Conservation (phyloP, 2,113 vertebrate genomes). For the Dinomys branickii region DNA sequence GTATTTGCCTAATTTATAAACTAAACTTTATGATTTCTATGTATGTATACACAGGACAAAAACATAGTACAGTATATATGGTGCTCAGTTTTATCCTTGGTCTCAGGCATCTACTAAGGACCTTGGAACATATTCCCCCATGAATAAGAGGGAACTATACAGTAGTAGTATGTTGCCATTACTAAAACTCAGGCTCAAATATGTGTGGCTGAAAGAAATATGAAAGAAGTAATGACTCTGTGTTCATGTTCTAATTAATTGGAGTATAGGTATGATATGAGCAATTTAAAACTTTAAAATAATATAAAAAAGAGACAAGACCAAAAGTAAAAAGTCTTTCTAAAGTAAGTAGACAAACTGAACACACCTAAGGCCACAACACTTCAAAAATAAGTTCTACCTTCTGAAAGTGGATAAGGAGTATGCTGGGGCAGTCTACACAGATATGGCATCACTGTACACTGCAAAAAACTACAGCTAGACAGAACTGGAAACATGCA, state of each 20-base stretch:
- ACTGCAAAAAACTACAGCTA: constrained; percentile 60
- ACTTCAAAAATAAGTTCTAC: constrained; percentile 57
- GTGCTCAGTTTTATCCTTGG: not conserved
- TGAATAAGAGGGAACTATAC: not conserved
- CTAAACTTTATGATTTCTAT: not conserved
- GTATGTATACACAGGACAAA: not conserved
- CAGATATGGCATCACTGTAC: constrained; percentile 27
- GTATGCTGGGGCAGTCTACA: constrained; percentile 28
- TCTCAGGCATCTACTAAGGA: not conserved
- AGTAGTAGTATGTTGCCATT: not conserved
- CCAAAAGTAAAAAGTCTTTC: constrained; percentile 32
- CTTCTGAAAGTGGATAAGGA: constrained; percentile 38
- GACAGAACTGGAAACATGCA: constrained; percentile 52
- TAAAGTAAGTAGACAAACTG: constrained; percentile 62
- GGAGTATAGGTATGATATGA: not conserved
- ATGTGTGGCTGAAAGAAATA: constrained; percentile 31
- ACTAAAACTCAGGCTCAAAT: not conserved
- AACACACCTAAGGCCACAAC: not conserved
- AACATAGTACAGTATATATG: not conserved
- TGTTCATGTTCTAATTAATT: not conserved
- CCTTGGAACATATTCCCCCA: not conserved
- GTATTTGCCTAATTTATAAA: not conserved
- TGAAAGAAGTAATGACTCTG: not conserved
- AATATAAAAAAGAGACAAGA: not conserved
- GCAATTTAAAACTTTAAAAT: constrained; percentile 6